These are phyloP conservation scores for Myrmecophaga tridactyla DNA, from an alignment of 2,113 vertebrate genomes.

Conservation along the genomic window DNA sequence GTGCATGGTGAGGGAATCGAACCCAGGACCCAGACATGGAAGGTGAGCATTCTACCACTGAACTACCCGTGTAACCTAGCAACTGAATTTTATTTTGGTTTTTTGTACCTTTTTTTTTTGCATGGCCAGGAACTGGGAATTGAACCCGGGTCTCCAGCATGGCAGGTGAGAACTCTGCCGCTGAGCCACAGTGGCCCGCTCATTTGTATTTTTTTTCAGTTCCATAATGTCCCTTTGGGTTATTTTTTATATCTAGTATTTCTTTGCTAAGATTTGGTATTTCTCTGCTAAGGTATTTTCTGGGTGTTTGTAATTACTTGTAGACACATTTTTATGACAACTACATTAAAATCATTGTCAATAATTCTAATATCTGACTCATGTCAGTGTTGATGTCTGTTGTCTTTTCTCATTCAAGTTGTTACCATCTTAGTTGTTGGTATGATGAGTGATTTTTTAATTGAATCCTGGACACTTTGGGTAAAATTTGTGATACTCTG, in stretches of 20 bases:
- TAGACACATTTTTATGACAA: not conserved
- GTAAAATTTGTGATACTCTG: not conserved
- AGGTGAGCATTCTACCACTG: too few species aligned
- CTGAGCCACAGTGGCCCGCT: too few species aligned
- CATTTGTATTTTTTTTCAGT: not conserved
- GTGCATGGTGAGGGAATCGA: too few species aligned
- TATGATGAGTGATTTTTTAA: not conserved
- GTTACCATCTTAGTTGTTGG: not conserved
- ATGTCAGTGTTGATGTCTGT: not conserved
- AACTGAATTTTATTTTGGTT: not conserved
- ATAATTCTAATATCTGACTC: not conserved
- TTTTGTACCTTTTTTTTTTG: too few species aligned
- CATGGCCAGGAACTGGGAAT: too few species aligned
- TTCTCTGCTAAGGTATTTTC: not conserved
- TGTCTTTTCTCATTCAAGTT: not conserved
- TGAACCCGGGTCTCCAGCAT: too few species aligned
- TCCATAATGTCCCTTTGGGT: not conserved
- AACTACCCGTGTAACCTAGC: too few species aligned
- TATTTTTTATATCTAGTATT: not conserved
- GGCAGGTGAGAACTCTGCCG: too few species aligned
- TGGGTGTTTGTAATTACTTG: not conserved
- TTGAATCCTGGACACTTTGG: not conserved
- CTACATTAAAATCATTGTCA: not conserved
- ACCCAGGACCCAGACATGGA: too few species aligned
- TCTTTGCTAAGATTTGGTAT: not conserved